Percentiles rank a stretch among this genome's conserved stretches.
Conservation (phyloP, 2,797 vertebrate species). For the Calcarius lapponicus region DNA sequence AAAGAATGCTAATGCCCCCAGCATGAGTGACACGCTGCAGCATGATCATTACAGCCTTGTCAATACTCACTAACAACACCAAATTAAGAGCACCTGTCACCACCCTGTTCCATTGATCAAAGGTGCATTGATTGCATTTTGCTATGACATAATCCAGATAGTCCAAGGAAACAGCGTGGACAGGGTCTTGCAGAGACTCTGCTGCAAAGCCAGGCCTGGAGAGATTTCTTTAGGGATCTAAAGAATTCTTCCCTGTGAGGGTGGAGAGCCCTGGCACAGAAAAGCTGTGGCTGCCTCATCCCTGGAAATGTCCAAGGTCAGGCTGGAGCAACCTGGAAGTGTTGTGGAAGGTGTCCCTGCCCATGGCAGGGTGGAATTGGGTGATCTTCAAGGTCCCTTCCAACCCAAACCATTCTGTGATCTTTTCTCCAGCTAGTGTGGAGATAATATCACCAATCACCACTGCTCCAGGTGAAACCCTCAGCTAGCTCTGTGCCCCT, state of each 20-base stretch:
- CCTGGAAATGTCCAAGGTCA: background rate
- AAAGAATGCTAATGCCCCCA: conserved; percentile 83
- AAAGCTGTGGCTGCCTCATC: background rate
- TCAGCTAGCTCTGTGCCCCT: background rate
- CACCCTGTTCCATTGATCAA: conserved; percentile 82
- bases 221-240: background rate
- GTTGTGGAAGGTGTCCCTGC: background rate
- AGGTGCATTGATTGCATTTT: conserved; percentile 80
- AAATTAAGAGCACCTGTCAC: conserved; percentile 85
- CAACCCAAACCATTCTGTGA: background rate
- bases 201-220: background rate
- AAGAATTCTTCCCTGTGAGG: background rate
- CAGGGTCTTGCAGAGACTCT: background rate
- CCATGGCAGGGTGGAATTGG: background rate
- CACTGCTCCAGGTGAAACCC: background rate
- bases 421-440: background rate
- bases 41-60: conserved; percentile 84
- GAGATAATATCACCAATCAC: background rate
- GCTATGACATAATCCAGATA: conserved; percentile 69
- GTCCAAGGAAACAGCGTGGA: conserved; percentile 24
- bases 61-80: conserved; percentile 85
- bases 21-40: conserved; percentile 79
- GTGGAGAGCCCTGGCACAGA: background rate
- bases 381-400: background rate
- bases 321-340: background rate